phyloP scores from a whole-genome alignment of 2,797 vertebrate species.

The Cebuella pygmaea region DNA sequence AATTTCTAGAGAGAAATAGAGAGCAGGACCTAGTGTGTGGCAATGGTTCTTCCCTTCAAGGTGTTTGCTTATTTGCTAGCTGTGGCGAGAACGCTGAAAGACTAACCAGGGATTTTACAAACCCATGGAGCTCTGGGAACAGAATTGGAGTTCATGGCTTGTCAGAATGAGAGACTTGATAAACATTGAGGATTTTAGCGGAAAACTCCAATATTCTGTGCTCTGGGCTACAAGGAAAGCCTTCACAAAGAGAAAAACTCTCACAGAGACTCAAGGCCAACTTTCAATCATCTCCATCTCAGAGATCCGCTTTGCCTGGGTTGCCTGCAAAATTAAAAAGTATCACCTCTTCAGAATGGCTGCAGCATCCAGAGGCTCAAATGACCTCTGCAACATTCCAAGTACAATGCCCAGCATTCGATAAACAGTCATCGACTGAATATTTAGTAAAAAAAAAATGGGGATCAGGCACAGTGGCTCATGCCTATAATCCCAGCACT shows the following conservation, averaged over 20 bases:
- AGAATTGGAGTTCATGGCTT: neutral
- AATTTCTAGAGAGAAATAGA: neutral
- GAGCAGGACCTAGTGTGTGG: rapidly evolving
- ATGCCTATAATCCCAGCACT: too few relatives aligned
- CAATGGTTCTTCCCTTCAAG: rapidly evolving
- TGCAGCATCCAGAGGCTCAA: too few relatives aligned
- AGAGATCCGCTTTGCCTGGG: neutral
- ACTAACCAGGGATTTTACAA: neutral
- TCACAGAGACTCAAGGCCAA: neutral
- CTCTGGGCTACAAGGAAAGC: neutral
- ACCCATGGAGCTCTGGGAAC: neutral
- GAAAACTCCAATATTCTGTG: neutral
- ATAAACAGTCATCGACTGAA: neutral
- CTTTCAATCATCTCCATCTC: neutral
- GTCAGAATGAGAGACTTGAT: neutral
- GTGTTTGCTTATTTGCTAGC: neutral
- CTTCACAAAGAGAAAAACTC: too few relatives aligned
- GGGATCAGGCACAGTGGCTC: too few relatives aligned
- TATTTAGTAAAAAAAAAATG: neutral
- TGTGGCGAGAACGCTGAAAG: neutral
- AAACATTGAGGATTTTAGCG: neutral
- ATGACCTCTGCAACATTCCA: rapidly evolving
- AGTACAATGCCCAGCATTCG: neutral
- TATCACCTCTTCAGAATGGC: rapidly evolving
- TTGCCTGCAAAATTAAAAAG: neutral